phyloP scores from a whole-genome alignment of 2,888 invertebrate genomes.

The Prosopocoilus inquinatus region DNA sequence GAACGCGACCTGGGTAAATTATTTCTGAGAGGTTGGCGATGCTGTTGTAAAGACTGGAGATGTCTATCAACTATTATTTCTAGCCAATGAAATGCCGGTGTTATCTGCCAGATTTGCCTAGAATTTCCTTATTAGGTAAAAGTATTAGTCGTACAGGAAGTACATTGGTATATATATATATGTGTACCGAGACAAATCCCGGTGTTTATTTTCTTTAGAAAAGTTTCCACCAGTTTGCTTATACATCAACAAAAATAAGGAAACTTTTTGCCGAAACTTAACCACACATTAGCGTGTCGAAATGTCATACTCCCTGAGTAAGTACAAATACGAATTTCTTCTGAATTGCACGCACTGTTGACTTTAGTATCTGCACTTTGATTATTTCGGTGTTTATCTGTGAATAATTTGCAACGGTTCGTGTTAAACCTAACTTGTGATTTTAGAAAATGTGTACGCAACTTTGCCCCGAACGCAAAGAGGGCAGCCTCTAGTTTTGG shows the following conservation, averaged over 20 bases:
- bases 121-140: slow-evolving; percentile 22
- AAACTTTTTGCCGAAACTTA: background rate
- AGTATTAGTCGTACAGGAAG: slow-evolving; percentile 10
- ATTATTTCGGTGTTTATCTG: background rate
- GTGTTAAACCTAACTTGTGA: slow-evolving; percentile 24
- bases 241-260: no score
- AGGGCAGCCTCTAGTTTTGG: slow-evolving; percentile 91
- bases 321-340: slow-evolving; percentile 13
- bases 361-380: background rate
- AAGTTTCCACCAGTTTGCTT: no score
- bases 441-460: slow-evolving; percentile 83
- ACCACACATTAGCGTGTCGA: slow-evolving; percentile 12
- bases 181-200: no score
- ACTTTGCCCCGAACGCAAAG: slow-evolving; percentile 92
- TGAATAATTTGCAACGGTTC: background rate
- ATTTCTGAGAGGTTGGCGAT: no score
- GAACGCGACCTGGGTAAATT: no score
- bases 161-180: slow-evolving; percentile 1
- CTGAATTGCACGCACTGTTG: background rate
- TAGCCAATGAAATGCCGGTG: background rate
- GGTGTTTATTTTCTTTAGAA: no score
- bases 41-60: no score
- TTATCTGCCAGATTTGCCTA: slow-evolving; percentile 8
- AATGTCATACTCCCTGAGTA: slow-evolving; percentile 19
- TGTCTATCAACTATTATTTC: slow-evolving; percentile 12